Conservation (phyloP, 1,140 invertebrate species). For the Drosophila nasuta region DNA sequence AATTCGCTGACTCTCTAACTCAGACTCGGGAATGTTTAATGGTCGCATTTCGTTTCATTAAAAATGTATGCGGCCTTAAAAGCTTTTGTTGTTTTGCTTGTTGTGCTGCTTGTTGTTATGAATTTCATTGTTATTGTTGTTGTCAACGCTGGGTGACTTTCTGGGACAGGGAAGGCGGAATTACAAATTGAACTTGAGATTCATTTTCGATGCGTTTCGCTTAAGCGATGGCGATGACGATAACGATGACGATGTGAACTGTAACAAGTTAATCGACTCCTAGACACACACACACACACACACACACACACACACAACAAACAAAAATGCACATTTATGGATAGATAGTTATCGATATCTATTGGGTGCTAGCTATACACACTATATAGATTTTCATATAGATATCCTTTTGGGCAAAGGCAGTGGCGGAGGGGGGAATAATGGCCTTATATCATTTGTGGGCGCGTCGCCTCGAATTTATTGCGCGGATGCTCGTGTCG, state of each 20-base stretch:
- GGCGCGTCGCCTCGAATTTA: constrained; percentile 55
- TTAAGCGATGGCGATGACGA: neutral
- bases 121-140: constrained; percentile 37
- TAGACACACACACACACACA: neutral
- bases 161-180: neutral
- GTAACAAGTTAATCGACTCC: constrained; percentile 9
- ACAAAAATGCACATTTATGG: neutral
- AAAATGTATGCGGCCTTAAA: constrained; percentile 80
- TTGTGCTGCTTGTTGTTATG: constrained; percentile 3
- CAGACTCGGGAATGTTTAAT: constrained; percentile 70
- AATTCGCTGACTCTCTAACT: constrained; percentile 36
- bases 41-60: constrained; percentile 81
- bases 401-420: constrained; percentile 13
- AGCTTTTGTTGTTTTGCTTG: constrained; percentile 65
- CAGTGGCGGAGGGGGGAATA: too few species aligned
- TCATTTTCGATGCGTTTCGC: constrained; percentile 14
- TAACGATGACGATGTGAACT: constrained; percentile 4
- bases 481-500: constrained; percentile 49
- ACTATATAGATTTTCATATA: neutral
- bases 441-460: constrained; percentile 43
- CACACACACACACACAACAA: neutral
- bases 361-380: neutral
- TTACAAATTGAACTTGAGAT: constrained; percentile 33
- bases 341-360: neutral
- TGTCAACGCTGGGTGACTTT: constrained; percentile 36